phyloP scores from a whole-genome alignment of 2,797 vertebrate species.

The Oreochromis grahami region DNA sequence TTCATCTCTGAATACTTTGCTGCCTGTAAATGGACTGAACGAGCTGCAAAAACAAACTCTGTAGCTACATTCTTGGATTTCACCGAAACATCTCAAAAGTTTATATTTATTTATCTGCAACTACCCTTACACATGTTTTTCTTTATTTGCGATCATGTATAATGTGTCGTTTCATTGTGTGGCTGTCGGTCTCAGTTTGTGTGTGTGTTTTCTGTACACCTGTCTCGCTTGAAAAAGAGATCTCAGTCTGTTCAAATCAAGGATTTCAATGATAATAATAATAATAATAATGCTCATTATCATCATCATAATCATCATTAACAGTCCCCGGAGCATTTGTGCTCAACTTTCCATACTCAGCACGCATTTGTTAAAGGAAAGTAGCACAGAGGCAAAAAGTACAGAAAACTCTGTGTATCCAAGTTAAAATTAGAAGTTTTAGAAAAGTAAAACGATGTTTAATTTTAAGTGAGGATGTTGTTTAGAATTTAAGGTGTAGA shows the following conservation, averaged over 20 bases:
- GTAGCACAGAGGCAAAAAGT: neutral
- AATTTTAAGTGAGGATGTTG: neutral
- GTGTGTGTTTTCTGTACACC: neutral
- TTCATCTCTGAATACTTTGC: neutral
- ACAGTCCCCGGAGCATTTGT: neutral
- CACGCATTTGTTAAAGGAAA: neutral
- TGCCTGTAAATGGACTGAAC: neutral
- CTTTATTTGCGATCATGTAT: neutral
- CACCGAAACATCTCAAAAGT: neutral
- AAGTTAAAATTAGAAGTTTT: neutral
- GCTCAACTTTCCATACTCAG: neutral
- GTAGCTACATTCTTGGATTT: neutral
- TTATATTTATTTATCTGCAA: neutral
- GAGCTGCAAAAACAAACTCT: neutral
- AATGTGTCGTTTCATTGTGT: neutral
- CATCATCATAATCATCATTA: neutral
- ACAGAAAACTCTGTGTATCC: neutral
- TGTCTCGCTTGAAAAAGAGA: neutral
- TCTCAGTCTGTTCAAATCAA: neutral
- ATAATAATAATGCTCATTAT: neutral
- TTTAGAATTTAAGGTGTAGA: neutral
- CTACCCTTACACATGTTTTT: neutral
- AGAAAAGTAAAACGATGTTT: neutral
- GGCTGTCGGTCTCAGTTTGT: too few species aligned
- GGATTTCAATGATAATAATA: neutral